Evolutionary conservation across 1,140 invertebrate genomes (phyloP), one percentile per base, ranked within the genome.

Genomic region (Macrotrachela quadricornifera): DNA sequence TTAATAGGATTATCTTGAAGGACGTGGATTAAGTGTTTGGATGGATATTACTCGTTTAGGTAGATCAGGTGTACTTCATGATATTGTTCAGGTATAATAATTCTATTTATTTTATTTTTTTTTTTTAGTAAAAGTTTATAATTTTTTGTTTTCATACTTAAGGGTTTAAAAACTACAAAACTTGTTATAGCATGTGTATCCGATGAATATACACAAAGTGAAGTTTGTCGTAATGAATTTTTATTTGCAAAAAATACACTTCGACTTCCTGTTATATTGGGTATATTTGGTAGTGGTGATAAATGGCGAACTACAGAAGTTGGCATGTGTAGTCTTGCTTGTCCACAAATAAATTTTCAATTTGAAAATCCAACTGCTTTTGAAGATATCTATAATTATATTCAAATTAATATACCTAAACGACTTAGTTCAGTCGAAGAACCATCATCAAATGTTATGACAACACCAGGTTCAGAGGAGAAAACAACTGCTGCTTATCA

Each of bases 21-120:
- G 60, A 45, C 51, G 58, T 30, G 63, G 63, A 1, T 58, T 66
- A 10, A 56, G 46, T 10, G 62, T 62, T 45, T 69, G 67, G 67
- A 56, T 69, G 12, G 67, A 69, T 51, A 56, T 58, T 43, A 64
- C 64, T 50, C 59, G 61, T 55, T 59, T 64, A 49, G 63, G 63
- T 4, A 30, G 8, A 30, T 30, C 21, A 4, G 21, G 21, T 30
- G 21, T 30, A 30, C 21, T 30, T 30, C 21, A 30, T 8, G 21
- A 30, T 17, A 17, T 49, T 17, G 14, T n/a, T 38, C 14, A 49
- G 3, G 36, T 18, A 49, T 49, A 6, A 49, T 4, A n/a, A 49
- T 6, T 1, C 2, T 12, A 4, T 30, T 30, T 30, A 30, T 30
- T 30, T 30, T n/a, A n/a, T 53, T 37, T 53, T 43, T 46, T 30